Evolutionary conservation across 2,113 vertebrate genomes (phyloP).

Genomic region (Herpailurus yagouaroundi): DNA sequence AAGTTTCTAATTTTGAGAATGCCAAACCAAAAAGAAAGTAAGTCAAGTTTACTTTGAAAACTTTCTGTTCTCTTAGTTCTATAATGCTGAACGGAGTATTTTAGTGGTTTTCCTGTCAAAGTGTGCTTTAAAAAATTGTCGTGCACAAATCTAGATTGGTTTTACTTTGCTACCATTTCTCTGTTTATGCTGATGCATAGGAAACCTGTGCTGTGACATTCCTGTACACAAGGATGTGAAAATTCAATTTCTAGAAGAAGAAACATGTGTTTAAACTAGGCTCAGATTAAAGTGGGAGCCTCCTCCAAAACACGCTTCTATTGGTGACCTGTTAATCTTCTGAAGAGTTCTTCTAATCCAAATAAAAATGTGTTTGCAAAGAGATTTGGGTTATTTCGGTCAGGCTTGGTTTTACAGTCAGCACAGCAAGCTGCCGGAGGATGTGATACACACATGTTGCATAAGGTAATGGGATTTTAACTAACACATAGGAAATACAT

Average conservation of each 20-base stretch:
- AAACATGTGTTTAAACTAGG: slow-evolving; percentile 8
- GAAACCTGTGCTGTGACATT: slow-evolving; percentile 3
- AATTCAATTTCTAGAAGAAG: slow-evolving; percentile 64
- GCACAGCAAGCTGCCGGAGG: slow-evolving; percentile 38
- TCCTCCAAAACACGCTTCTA: slow-evolving; percentile 71
- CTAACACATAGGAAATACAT: slow-evolving; percentile 39
- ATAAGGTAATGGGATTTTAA: slow-evolving; percentile 59
- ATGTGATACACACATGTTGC: background rate
- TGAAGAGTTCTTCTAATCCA: slow-evolving; percentile 79
- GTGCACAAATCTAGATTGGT: background rate
- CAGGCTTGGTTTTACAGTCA: slow-evolving; percentile 75
- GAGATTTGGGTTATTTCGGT: slow-evolving; percentile 76
- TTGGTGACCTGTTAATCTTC: slow-evolving; percentile 82
- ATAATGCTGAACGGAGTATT: slow-evolving; percentile 53
- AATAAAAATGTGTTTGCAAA: slow-evolving; percentile 79
- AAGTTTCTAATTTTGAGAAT: slow-evolving; percentile 83
- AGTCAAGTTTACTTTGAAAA: slow-evolving; percentile 77
- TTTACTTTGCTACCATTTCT: background rate
- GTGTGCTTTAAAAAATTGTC: background rate
- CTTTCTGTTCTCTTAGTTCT: slow-evolving; percentile 47
- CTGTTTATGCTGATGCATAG: slow-evolving; percentile 56
- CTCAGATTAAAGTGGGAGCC: slow-evolving; percentile 76
- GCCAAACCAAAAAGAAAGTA: slow-evolving; percentile 87
- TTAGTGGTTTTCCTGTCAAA: background rate
- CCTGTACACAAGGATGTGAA: background rate